Conservation (phyloP, 2,113 vertebrate genomes). For the Indri indri region DNA sequence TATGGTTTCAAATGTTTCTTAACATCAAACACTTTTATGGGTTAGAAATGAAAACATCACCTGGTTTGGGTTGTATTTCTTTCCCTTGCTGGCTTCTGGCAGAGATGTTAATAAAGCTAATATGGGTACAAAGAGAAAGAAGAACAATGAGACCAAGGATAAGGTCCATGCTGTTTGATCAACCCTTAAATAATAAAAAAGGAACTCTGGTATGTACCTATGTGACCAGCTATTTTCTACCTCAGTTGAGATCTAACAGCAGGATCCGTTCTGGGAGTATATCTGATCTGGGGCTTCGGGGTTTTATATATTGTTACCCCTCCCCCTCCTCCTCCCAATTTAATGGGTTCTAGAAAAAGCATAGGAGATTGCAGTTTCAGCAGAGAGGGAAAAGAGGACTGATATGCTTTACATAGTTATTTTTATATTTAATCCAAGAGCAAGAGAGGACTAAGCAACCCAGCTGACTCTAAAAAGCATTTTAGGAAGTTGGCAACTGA, state of each 20-base stretch:
- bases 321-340: constrained; percentile 36
- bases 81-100: constrained; percentile 3
- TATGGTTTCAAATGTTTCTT: constrained; percentile 3
- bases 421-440: constrained; percentile 77
- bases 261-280: neutral
- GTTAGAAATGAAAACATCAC: constrained; percentile 55
- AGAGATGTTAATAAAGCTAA: neutral
- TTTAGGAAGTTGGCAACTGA: constrained; percentile 81
- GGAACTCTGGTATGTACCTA: fast-evolving
- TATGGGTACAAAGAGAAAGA: neutral
- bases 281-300: neutral
- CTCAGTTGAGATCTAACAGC: neutral
- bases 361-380: constrained; percentile 62
- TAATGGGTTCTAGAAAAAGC: constrained; percentile 76
- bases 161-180: neutral
- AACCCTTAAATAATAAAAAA: neutral
- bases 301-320: neutral
- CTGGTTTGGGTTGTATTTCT: constrained; percentile 46
- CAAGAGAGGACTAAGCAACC: constrained; percentile 67
- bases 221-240: neutral
- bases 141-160: neutral
- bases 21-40: constrained; percentile 36
- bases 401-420: constrained; percentile 65
- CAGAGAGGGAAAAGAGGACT: constrained; percentile 60
- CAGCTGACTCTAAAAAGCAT: constrained; percentile 79